A percentile compares a stretch with the other conserved stretches of the same genome.
These are phyloP conservation scores for Coryphaenoides rupestris DNA, from an alignment of 2,113 vertebrate genomes.

Conservation along the genomic window DNA sequence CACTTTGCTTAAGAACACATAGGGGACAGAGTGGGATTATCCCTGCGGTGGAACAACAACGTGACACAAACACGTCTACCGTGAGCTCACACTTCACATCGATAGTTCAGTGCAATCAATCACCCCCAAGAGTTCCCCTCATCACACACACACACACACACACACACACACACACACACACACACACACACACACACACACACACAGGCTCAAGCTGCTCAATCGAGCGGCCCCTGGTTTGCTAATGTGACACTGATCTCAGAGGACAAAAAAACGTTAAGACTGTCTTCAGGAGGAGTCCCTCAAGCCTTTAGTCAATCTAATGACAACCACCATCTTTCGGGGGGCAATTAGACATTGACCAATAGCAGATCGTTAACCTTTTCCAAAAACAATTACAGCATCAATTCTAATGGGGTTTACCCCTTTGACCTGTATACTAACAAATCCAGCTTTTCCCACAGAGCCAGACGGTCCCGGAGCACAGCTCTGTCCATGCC, in stretches of 20 bases:
- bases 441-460: too few species aligned
- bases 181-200: neutral
- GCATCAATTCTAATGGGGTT: too few species aligned
- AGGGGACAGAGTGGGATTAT: neutral
- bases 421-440: too few species aligned
- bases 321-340: neutral
- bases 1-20: neutral
- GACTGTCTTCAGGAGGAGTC: neutral
- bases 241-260: neutral
- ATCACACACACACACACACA: neutral
- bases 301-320: neutral
- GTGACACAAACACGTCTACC: neutral
- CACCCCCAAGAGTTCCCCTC: neutral
- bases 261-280: neutral
- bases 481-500: too few species aligned
- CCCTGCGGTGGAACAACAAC: neutral
- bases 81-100: neutral
- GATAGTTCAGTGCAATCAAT: constrained; percentile 2
- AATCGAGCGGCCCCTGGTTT: neutral
- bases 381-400: too few species aligned
- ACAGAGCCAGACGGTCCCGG: too few species aligned
- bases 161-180: neutral
- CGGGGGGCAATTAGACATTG: too few species aligned
- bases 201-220: neutral
- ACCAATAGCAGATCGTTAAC: too few species aligned